Base-by-base conservation (phyloP, 2,797 vertebrate species). In the Vultur gryphus region DNA sequence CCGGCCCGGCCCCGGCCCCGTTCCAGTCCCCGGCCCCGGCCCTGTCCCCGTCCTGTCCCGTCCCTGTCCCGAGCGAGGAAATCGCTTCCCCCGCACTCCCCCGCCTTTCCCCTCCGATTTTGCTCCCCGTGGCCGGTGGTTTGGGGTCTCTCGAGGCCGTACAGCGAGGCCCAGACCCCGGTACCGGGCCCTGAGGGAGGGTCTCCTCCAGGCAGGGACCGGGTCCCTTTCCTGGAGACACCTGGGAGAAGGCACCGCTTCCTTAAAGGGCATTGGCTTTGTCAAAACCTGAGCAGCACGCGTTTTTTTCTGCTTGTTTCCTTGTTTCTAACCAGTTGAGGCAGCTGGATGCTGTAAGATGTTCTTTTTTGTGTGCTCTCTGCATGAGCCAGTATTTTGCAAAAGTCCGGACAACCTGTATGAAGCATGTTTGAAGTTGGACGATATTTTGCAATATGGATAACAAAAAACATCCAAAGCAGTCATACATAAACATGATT, bases 51-150 rank as follows among this genome's bases (percentile, higher is more conserved):
- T 62, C 18, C 29, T 33, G 41, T 65, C 51, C 31, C 28, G 24
- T 17, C 16, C 21, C 54, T 4, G 7, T 6, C n/a, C 54, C 73
- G 10, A 26, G 14, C 1, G 6, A 10, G 35, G 31, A 66, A 37
- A 33, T 14, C 2, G 4, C n/a, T 62, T 7, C 9, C 11, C 44
- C 4, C 1, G 24, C 28, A 2, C 6, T 41, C 0, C 17, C 20
- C 8, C 11, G 5, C 41, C 44, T 37, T 73, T 54, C 28, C 43
- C 7, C 20, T 6, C 4, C 4, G 3, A 12, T 23, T 20, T 18
- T 25, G 12, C 57, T 51, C 33, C 33, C n/a, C 18, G 2, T 18
- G 55, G 43, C 29, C 9, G 12, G 3, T 29, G 49, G 16, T 35
- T 10, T 2, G 67, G 23, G 11, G 26, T 13, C 31, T 51, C n/a